phyloP scores from a whole-genome alignment of 2,113 vertebrate species.

The Merops nubicus region DNA sequence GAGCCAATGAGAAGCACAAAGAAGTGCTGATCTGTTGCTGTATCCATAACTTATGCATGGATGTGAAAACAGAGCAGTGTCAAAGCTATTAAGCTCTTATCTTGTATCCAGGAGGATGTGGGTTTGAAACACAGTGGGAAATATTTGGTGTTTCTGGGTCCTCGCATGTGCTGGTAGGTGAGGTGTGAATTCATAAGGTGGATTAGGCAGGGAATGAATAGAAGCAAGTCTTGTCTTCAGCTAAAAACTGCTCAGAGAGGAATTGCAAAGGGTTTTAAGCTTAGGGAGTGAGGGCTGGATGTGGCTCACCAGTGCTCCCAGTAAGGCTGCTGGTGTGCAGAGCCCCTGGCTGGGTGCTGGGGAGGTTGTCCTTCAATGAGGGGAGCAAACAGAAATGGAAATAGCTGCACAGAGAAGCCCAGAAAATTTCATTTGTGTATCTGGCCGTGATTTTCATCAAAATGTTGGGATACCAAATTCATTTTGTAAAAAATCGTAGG shows the following conservation, averaged over 20 bases:
- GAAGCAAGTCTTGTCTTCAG: conserved; percentile 43
- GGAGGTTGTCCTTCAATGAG: neutral
- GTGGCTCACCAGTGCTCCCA: neutral
- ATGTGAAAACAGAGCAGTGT: conserved; percentile 42
- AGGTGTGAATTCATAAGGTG: conserved; percentile 49
- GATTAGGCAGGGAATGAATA: conserved; percentile 36
- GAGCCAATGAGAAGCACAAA: conserved; percentile 72
- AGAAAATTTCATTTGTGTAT: neutral
- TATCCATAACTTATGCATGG: conserved; percentile 61
- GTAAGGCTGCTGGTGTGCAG: neutral
- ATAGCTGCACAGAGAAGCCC: neutral
- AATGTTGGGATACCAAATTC: neutral
- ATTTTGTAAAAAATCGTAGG: neutral
- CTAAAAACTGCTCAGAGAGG: conserved; percentile 27
- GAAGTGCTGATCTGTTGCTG: conserved; percentile 65
- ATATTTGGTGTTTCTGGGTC: conserved; percentile 29
- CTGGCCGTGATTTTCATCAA: neutral
- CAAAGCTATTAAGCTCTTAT: conserved; percentile 52
- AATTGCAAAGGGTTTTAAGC: conserved; percentile 25
- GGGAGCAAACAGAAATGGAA: neutral
- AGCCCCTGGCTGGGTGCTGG: neutral
- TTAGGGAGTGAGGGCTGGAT: neutral
- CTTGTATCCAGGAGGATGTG: conserved; percentile 42
- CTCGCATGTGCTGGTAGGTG: neutral
- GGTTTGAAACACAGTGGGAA: conserved; percentile 49